Evolutionary conservation across 2,797 vertebrate genomes (phyloP).

Genomic region (Coregonus sp.): DNA sequence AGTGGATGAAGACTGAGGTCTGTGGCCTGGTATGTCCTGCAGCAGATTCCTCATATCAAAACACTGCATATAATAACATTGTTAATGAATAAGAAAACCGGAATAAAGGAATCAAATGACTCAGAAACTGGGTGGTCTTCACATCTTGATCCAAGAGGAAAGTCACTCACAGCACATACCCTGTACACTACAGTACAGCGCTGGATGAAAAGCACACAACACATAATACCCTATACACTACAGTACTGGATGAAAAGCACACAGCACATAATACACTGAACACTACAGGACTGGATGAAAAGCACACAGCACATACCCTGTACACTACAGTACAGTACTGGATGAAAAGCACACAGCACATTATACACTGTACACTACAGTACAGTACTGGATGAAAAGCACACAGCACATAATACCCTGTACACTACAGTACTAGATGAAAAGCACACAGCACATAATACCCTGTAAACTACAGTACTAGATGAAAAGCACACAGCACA

Average conservation of each 20-base stretch:
- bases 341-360: neutral
- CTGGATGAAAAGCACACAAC: too few species aligned
- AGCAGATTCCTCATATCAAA: neutral
- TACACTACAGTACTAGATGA: too few species aligned
- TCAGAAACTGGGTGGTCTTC: neutral
- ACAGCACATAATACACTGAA: neutral
- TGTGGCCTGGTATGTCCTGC: neutral
- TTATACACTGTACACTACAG: too few species aligned
- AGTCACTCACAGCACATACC: neutral
- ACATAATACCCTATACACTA: too few species aligned
- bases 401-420: too few species aligned
- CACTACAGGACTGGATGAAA: neutral
- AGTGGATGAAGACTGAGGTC: neutral
- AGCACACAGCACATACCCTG: neutral
- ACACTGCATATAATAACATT: too few species aligned
- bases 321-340: neutral
- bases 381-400: too few species aligned
- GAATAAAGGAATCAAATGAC: neutral
- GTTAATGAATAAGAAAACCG: neutral
- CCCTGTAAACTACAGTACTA: too few species aligned
- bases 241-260: neutral
- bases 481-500: too few species aligned
- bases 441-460: too few species aligned
- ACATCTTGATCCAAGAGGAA: neutral
- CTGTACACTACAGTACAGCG: neutral